Conservation (phyloP, 2,113 vertebrate genomes). For the Myanophis thanlyinensis region DNA sequence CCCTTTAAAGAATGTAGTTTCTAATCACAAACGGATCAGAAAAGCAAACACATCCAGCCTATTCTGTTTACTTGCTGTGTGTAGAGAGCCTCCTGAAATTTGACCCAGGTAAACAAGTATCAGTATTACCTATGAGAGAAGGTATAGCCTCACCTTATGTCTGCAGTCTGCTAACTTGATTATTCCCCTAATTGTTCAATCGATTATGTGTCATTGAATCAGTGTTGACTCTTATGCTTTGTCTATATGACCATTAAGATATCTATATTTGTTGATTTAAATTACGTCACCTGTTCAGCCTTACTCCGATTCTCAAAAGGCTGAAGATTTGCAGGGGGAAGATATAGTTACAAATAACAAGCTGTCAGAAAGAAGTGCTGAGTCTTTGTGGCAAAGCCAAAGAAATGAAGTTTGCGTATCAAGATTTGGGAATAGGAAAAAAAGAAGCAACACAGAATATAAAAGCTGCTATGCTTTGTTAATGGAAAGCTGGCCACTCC, state of each 20-base stretch:
- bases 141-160: not conserved
- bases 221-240: not conserved
- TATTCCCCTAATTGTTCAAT: not conserved
- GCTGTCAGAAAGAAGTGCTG: not conserved
- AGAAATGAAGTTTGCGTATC: not conserved
- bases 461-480: not conserved
- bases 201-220: not conserved
- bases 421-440: not conserved
- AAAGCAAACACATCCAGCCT: not conserved
- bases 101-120: not conserved
- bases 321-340: not conserved
- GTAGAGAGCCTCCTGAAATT: not conserved
- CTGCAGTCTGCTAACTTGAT: not conserved
- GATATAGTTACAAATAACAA: not conserved
- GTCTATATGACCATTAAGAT: not conserved
- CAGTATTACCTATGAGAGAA: too few relatives aligned
- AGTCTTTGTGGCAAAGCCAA: not conserved
- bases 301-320: not conserved
- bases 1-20: not conserved
- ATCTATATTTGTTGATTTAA: not conserved
- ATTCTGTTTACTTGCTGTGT: not conserved
- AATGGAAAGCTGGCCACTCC: not conserved
- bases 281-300: not conserved
- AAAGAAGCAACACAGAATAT: not conserved
- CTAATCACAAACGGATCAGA: not conserved